Percentiles rank a stretch among this genome's conserved stretches.
phyloP scores from a whole-genome alignment of 2,797 vertebrate species.

The Labeo calbasu region DNA sequence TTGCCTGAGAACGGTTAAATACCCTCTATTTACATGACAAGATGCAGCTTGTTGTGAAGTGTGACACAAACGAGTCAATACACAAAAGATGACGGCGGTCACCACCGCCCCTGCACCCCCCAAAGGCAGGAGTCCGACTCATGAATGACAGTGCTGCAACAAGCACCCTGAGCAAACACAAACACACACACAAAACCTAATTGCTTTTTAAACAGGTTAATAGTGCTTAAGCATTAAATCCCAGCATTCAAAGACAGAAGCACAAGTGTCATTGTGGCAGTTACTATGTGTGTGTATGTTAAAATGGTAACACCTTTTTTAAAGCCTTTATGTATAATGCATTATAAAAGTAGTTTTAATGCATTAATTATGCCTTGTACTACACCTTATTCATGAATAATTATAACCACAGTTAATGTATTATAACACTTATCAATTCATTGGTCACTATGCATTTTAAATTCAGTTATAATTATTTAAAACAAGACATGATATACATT shows the following conservation, averaged over 20 bases:
- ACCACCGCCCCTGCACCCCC: conserved; percentile 27
- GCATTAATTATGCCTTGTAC: too few species aligned
- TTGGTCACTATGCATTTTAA: too few species aligned
- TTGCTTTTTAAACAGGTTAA: conserved; percentile 42
- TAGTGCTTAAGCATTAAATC: not conserved
- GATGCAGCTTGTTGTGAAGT: conserved; percentile 49
- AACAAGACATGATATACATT: too few species aligned
- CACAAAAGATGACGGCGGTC: conserved; percentile 42
- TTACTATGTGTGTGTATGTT: not conserved
- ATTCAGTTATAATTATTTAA: too few species aligned
- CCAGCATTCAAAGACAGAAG: not conserved
- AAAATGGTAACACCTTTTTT: too few species aligned
- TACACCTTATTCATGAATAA: too few species aligned
- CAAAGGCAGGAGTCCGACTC: conserved; percentile 35
- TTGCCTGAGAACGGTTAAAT: conserved; percentile 47
- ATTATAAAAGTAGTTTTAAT: too few species aligned
- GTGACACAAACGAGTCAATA: conserved; percentile 39
- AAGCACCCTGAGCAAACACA: conserved; percentile 36
- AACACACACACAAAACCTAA: conserved; percentile 32
- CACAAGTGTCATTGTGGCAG: not conserved
- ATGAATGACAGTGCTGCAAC: conserved; percentile 31
- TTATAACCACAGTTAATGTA: too few species aligned
- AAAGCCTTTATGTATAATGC: too few species aligned
- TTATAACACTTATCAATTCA: too few species aligned
- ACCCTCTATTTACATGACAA: conserved; percentile 55